Conservation (phyloP, 2,888 invertebrate species). For the Nephrotoma guestfalica region DNA sequence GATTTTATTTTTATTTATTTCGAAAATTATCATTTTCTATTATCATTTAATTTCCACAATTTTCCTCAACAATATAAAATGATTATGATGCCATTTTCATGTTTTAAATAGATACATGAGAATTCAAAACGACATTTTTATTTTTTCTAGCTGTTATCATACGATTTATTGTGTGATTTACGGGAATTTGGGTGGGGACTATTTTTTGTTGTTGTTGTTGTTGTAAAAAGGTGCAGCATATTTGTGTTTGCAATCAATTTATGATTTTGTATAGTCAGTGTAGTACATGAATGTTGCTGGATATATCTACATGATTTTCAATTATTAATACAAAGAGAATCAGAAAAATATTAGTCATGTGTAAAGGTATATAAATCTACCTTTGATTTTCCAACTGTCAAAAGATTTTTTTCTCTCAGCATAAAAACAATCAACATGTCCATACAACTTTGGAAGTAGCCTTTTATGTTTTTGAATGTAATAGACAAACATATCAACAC, state of each 20-base stretch:
- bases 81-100: not conserved
- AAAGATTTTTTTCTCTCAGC: not conserved
- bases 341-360: not conserved
- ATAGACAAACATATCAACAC: not conserved
- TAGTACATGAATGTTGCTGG: no score
- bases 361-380: not conserved
- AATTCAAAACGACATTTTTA: not conserved
- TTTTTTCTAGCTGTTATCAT: not conserved
- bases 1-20: not conserved
- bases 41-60: not conserved
- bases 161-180: not conserved
- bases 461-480: not conserved
- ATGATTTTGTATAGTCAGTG: not conserved
- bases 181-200: not conserved
- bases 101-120: not conserved
- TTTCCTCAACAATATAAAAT: not conserved
- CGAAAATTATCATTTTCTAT: not conserved
- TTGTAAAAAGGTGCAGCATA: not conserved
- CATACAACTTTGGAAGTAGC: not conserved
- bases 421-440: not conserved
- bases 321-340: not conserved
- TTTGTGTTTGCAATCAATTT: not conserved
- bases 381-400: not conserved
- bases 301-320: not conserved
- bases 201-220: not conserved